Base-by-base conservation (phyloP, 2,113 vertebrate species). In the Eleginops maclovinus region DNA sequence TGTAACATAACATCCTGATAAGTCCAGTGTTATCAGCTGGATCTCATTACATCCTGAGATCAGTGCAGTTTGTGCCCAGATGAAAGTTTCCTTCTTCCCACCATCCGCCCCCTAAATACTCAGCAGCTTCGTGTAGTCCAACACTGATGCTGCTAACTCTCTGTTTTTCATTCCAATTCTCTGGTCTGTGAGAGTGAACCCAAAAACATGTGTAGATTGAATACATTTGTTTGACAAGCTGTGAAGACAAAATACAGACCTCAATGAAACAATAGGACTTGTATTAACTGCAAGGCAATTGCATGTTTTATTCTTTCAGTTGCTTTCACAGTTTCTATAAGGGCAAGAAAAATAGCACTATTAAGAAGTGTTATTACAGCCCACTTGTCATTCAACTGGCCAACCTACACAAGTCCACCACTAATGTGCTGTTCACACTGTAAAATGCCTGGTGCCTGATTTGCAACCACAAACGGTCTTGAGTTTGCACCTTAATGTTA, bases 251-350 rank as follows among this genome's bases (percentile, higher is more conserved):
- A 24, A 58, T 15, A 71, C 60, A 71, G 17, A 81, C 79, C 66
- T 24, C 79, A 81, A 17, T 24, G 47, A 82, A 78, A 59, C 59
- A 56, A 74, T 59, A 51, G 19, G 61, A 19, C 49, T 76, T 71
- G 36, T 36, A 7, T 36, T 65, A 47, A 41, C 62, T n/a, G 2
- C n/a, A 43, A 54, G 53, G 41, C 51, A 69, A 9, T 85, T 62
- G 28, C 22, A 2, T 70, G 78, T 66, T 60, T 80, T 43, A 9
- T 44, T 3, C 15, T 21, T 19, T 36, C 4, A 58, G 56, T 68
- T 41, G 40, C 28, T 72, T 2, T 31, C 22, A 66, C 77, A 59
- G 66, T 74, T 61, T 40, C 47, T 61, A n/a, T 41, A 26, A 26
- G 55, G 64, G 8, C 9, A 17, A 21, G 22, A 4, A 59, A 40